phyloP scores from a whole-genome alignment of 2,113 vertebrate species.

The Clupea harengus region DNA sequence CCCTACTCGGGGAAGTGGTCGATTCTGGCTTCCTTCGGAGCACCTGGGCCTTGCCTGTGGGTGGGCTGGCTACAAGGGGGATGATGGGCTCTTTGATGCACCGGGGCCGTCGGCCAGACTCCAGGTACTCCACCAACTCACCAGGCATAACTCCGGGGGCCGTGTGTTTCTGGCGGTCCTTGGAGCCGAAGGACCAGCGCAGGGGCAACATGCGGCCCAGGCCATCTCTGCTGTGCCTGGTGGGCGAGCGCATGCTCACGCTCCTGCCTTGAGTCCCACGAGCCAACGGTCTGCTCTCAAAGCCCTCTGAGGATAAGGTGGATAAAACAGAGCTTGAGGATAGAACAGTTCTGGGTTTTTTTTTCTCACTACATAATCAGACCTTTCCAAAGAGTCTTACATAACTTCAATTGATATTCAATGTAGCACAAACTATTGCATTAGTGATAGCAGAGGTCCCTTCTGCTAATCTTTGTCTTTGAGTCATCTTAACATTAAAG shows the following conservation, averaged over 20 bases:
- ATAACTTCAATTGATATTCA: neutral
- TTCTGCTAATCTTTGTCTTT: no score
- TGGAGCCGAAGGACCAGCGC: conserved; percentile 79
- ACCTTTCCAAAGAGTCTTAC: neutral
- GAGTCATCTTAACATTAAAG: neutral
- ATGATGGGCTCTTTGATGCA: conserved; percentile 83
- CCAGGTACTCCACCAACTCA: conserved; percentile 84
- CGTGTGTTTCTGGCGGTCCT: conserved; percentile 63
- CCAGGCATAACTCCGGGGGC: conserved; percentile 48
- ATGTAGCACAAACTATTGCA: neutral
- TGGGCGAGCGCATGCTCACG: conserved; percentile 75
- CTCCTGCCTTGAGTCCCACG: conserved; percentile 74
- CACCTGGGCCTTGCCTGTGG: conserved; percentile 50
- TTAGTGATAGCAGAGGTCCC: no score
- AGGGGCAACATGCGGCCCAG: conserved; percentile 73
- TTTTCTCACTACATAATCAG: neutral
- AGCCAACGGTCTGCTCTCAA: conserved; percentile 65
- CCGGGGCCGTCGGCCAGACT: conserved; percentile 82
- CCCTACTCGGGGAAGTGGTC: conserved; percentile 42
- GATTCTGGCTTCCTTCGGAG: conserved; percentile 44
- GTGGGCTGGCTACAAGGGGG: conserved; percentile 61
- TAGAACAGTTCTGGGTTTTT: neutral
- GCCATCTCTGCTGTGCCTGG: conserved; percentile 61
- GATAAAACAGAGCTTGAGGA: neutral
- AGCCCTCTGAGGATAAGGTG: conserved; percentile 63